Evolutionary conservation across 2,888 invertebrate species (phyloP).

Genomic region (Hermaeophaga mercurialis): DNA sequence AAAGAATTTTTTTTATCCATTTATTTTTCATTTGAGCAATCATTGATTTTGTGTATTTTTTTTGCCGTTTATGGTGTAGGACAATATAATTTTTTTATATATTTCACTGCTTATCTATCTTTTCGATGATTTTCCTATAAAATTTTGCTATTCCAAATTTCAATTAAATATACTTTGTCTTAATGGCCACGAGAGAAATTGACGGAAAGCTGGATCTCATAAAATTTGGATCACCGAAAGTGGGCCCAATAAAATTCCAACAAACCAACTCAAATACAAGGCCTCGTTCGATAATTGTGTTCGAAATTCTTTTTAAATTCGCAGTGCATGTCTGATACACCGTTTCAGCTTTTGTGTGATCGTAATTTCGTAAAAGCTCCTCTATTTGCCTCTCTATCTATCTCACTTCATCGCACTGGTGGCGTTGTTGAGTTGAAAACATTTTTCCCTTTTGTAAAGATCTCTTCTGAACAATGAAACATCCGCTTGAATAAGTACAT

Average conservation of each 20-base stretch:
- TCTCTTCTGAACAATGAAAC: conserved; percentile 26
- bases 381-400: conserved; percentile 8
- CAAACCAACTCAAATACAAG: conserved; percentile 12
- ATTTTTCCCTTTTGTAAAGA: conserved; percentile 23
- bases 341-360: conserved; percentile 20
- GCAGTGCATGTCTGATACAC: conserved; percentile 19
- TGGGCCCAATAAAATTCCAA: conserved; percentile 9
- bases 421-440: conserved; percentile 25
- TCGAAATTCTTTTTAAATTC: conserved; percentile 17
- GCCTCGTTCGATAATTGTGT: conserved; percentile 16
- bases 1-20: no score
- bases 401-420: conserved; percentile 3
- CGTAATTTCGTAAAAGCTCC: conserved; percentile 26
- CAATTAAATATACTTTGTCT: no score
- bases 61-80: no score
- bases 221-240: conserved; percentile 1
- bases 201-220: no score
- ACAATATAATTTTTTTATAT: no score
- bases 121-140: no score
- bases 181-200: no score
- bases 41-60: no score
- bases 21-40: no score
- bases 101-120: no score
- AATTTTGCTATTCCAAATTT: no score
- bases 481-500: conserved; percentile 28